phyloP scores from a whole-genome alignment of 2,888 invertebrate genomes.

The Stenurella melanura region DNA sequence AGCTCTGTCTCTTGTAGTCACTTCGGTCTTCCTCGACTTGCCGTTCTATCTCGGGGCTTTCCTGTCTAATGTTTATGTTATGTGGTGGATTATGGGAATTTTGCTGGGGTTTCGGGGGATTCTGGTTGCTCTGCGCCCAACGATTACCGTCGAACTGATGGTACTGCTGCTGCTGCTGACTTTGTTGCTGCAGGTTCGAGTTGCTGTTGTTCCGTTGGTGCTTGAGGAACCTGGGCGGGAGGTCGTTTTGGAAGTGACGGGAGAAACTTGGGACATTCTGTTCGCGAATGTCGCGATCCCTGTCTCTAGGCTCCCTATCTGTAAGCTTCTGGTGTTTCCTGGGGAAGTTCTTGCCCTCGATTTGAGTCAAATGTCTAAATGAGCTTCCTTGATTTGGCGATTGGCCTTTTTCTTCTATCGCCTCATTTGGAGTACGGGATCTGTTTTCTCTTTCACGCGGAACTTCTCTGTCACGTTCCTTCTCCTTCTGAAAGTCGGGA shows the following conservation, averaged over 20 bases:
- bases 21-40: conserved; percentile 66
- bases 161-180: conserved; percentile 58
- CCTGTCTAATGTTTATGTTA: conserved; percentile 54
- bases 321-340: conserved; percentile 64
- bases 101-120: conserved; percentile 45
- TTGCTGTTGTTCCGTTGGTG: conserved; percentile 80
- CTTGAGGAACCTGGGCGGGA: conserved; percentile 90
- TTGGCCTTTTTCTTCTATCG: conserved; percentile 56
- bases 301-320: conserved; percentile 65
- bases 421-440: conserved; percentile 62
- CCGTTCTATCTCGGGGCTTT: conserved; percentile 62
- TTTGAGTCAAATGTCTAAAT: conserved; percentile 71
- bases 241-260: conserved; percentile 86
- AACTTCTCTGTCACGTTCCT: conserved; percentile 63
- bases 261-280: conserved; percentile 80
- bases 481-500: conserved; percentile 76
- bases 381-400: conserved; percentile 61
- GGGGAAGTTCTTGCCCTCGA: conserved; percentile 68
- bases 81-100: conserved; percentile 39
- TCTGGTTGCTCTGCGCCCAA: conserved; percentile 54
- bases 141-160: conserved; percentile 56
- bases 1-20: conserved; percentile 67
- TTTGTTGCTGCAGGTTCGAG: conserved; percentile 61
- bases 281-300: conserved; percentile 72
- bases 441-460: conserved; percentile 54